phyloP scores from a whole-genome alignment of 23 tunicate species.

The Styela clava region DNA sequence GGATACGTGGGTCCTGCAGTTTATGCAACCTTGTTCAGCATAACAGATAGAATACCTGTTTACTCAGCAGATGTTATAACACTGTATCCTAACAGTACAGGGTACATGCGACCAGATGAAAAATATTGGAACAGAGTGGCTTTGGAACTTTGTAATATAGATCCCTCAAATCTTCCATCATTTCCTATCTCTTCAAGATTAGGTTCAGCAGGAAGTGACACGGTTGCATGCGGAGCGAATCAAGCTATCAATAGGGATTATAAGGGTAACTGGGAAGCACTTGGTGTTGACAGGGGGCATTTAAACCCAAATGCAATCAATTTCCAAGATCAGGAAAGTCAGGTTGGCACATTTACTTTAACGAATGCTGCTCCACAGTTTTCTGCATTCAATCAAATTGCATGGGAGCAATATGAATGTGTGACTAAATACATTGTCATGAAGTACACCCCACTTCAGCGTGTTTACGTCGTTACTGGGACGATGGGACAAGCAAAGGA shows the following conservation, averaged over 20 bases:
- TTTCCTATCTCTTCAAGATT: slow-evolving; percentile 41
- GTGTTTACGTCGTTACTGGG: slow-evolving; percentile 84
- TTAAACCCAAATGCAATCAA: slow-evolving; percentile 87
- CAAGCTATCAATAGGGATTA: slow-evolving; percentile 83
- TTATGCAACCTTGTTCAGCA: slow-evolving; percentile 65
- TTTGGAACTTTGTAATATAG: not conserved
- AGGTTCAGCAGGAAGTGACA: slow-evolving; percentile 24
- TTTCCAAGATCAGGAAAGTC: slow-evolving; percentile 50
- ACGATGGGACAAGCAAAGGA: slow-evolving; percentile 71
- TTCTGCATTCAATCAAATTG: slow-evolving; percentile 55
- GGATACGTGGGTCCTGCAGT: slow-evolving; percentile 16
- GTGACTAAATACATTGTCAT: slow-evolving; percentile 54
- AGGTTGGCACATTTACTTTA: slow-evolving; percentile 77
- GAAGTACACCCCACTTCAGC: slow-evolving; percentile 53
- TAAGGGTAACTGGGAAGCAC: slow-evolving; percentile 29
- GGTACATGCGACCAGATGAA: slow-evolving; percentile 45
- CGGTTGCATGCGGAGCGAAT: slow-evolving; percentile 36
- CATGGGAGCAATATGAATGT: slow-evolving; percentile 91
- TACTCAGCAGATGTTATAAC: slow-evolving; percentile 67
- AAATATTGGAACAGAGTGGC: slow-evolving; percentile 65
- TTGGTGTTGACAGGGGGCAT: slow-evolving; percentile 83
- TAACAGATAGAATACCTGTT: slow-evolving; percentile 53
- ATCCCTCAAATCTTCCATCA: not conserved
- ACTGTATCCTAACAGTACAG: slow-evolving; percentile 17
- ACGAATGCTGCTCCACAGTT: slow-evolving; percentile 98